Base-by-base conservation (phyloP, 2,888 invertebrate genomes). In the Iselma pallidipennis region DNA sequence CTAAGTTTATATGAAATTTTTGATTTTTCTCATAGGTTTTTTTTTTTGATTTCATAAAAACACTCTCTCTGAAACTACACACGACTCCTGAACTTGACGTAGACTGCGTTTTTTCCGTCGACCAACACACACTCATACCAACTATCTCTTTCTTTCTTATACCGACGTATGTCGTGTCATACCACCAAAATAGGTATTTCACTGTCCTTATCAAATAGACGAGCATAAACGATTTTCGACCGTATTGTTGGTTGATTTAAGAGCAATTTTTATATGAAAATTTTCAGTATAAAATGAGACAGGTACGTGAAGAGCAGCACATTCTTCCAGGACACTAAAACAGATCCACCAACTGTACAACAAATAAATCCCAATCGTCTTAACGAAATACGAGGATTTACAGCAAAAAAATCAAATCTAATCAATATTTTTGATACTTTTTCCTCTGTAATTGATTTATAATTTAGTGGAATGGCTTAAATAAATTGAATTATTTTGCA, bases 21-120 rank as follows among this genome's bases (percentile, higher is more conserved):
- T n/a, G n/a, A n/a, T n/a, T n/a, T n/a, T n/a, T n/a, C n/a, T n/a
- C n/a, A n/a, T n/a, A n/a, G n/a, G n/a, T n/a, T n/a, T 19, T 42
- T 14, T 42, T 9, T 10, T 10, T 14, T 1, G 9, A 42, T 10
- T 19, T 16, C 9, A 19, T 19, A 23, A 21, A 45, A 45, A 21
- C 12, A 19, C 16, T n/a, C n/a, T n/a, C n/a, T n/a, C n/a, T 7
- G 42, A 42, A 10, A 16, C n/a, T n/a, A n/a, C 2, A 42, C 42
- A 45, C 45, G 19, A 45, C 21, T 45, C 45, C 21, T 45, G 45
- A 45, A 45, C 45, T 45, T 45, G 45, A 45, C 45, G 45, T 45
- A 21, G 23, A 45, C 45, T 45, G 45, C 12, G 21, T 23, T 19
- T 45, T 12, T 45, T 23, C n/a, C n/a, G n/a, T n/a, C n/a, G n/a